Evolutionary conservation across 2,113 vertebrate genomes (phyloP).

Genomic region (Egretta garzetta): DNA sequence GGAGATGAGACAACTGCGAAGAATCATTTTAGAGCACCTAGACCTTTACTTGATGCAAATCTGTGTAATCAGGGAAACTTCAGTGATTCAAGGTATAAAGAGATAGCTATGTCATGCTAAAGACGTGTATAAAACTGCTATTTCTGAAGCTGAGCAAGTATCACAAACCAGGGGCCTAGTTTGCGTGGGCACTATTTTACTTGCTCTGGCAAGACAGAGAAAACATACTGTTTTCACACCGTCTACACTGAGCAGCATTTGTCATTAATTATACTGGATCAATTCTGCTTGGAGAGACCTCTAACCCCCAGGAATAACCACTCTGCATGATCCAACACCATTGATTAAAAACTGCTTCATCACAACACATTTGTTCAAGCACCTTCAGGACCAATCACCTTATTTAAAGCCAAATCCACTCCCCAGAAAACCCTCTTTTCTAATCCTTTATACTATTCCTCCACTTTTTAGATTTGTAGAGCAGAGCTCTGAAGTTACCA

Average conservation of each 20-base stretch:
- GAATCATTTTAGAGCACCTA: background rate
- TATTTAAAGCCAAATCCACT: background rate
- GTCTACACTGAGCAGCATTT: background rate
- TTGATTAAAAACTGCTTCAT: background rate
- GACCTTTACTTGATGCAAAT: background rate
- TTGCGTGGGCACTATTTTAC: background rate
- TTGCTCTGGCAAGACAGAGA: background rate
- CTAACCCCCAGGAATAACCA: background rate
- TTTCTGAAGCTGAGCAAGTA: background rate
- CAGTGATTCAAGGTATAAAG: background rate
- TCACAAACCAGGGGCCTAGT: background rate
- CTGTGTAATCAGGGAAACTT: background rate
- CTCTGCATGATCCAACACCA: background rate
- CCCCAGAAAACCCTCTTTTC: background rate
- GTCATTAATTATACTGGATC: background rate
- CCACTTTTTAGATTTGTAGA: background rate
- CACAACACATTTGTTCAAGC: background rate
- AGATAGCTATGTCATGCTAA: background rate
- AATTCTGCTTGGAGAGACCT: background rate
- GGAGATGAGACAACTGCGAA: background rate
- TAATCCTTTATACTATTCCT: background rate
- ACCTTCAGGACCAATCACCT: background rate
- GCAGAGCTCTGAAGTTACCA: background rate
- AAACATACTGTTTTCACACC: background rate
- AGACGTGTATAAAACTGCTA: background rate